Base-by-base conservation (phyloP, 2,113 vertebrate genomes). In the Fregetta grallaria region DNA sequence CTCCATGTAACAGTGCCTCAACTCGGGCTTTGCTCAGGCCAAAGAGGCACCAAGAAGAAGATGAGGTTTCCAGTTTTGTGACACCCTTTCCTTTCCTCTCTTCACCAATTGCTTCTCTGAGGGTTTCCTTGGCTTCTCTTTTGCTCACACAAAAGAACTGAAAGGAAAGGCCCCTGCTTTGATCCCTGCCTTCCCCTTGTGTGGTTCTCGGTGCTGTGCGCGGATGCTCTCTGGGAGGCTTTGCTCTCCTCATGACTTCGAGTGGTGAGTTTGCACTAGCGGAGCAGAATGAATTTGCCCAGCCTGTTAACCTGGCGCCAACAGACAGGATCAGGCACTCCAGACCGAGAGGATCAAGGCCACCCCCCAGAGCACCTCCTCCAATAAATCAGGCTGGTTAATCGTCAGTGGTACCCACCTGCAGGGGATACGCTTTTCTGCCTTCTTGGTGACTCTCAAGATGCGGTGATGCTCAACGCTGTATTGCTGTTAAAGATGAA, bases 201-300 rank as follows among this genome's bases (percentile, higher is more conserved):
- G 62, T 1, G 1, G 15, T 45, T 67, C 36, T 19, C 0, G 0
- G 36, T 59, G 55, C 50, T 0, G 0, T 36, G 45, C 3, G 1
- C 1, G 0, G 66, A 30, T 90, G 52, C 44, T 82, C 36, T 76
- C 77, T 0, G 1, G 34, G 61, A 79, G 34, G 53, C 63, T 75
- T 88, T 68, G 55, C 83, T 61, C 47, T 76, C 45, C 7, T 3
- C 19, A 0, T 49, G 65, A 32, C 56, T 44, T 42, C 8, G 38
- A 58, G 49, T 3, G 5, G n/a, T 45, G 63, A 61, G 32, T 42
- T 77, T 36, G 44, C 8, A 2, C 47, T 34, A 16, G 38, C 3
- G 7, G 36, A 86, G 61, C 52, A 75, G 74, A 78, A 78, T 4
- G 4, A 6, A 12, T 65, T 79, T 38, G 8, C 36, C 63, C 49